These are phyloP conservation scores for Hystrix cristata DNA, from an alignment of 2,113 vertebrate species.

Conservation along the genomic window DNA sequence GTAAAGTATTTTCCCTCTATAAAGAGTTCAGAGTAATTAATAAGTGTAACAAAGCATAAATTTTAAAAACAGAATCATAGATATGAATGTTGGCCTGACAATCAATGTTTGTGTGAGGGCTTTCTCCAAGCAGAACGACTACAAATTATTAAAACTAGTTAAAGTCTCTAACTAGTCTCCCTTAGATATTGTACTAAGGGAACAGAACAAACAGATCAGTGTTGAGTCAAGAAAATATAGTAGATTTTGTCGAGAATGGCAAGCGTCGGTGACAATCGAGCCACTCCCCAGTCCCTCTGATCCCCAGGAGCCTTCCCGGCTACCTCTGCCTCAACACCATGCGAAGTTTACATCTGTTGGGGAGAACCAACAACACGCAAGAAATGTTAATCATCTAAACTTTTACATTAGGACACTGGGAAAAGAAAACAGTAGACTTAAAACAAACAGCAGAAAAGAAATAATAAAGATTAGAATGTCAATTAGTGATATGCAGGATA, in stretches of 20 bases:
- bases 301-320: too few species aligned
- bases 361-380: not conserved
- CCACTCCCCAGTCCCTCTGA: not conserved
- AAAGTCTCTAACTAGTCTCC: too few species aligned
- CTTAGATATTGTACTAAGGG: not conserved
- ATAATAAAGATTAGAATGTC: not conserved
- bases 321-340: not conserved
- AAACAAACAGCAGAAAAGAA: not conserved
- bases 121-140: not conserved
- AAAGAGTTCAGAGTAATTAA: conserved; percentile 52
- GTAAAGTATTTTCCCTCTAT: not conserved
- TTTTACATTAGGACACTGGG: not conserved
- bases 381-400: not conserved
- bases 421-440: not conserved
- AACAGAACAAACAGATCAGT: not conserved
- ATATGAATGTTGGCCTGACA: not conserved
- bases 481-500: not conserved
- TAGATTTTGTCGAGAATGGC: not conserved
- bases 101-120: not conserved
- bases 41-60: conserved; percentile 29
- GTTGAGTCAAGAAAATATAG: not conserved
- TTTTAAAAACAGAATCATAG: not conserved
- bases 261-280: not conserved
- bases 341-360: not conserved
- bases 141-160: not conserved